Percentiles rank a stretch among this genome's conserved stretches.
These are phyloP conservation scores for Quadroppia sp. DNA, from an alignment of 2,888 invertebrate species.

Conservation along the genomic window DNA sequence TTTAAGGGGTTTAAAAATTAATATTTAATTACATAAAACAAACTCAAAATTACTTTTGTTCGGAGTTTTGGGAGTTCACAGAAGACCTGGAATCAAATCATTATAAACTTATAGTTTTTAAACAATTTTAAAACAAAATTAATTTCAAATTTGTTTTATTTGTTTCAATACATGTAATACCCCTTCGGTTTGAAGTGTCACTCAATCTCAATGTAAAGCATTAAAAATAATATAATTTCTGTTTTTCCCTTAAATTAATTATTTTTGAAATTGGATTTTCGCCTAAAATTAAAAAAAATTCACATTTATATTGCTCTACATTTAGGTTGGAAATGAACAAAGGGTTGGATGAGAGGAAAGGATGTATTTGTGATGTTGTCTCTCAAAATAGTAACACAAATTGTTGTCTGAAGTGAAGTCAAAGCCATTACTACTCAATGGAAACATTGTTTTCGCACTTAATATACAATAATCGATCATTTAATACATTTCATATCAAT, in stretches of 20 bases:
- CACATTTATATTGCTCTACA: background rate
- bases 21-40: background rate
- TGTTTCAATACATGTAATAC: no score
- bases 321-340: background rate
- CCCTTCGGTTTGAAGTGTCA: background rate
- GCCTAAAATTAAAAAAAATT: background rate
- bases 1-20: background rate
- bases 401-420: background rate
- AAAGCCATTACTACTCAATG: constrained; percentile 1
- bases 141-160: no score
- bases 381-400: background rate
- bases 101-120: background rate
- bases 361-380: background rate
- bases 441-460: background rate
- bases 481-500: background rate
- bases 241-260: background rate
- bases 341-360: background rate
- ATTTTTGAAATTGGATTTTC: background rate
- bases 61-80: constrained; percentile 63
- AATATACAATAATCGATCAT: no score
- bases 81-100: constrained; percentile 43
- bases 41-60: constrained; percentile 59
- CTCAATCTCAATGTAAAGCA: background rate
- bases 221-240: no score
- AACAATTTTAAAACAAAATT: background rate